Evolutionary conservation across 2,797 vertebrate genomes (phyloP), one percentile per base, ranked within the genome.

Genomic region (Chaenodraco wilsoni): DNA sequence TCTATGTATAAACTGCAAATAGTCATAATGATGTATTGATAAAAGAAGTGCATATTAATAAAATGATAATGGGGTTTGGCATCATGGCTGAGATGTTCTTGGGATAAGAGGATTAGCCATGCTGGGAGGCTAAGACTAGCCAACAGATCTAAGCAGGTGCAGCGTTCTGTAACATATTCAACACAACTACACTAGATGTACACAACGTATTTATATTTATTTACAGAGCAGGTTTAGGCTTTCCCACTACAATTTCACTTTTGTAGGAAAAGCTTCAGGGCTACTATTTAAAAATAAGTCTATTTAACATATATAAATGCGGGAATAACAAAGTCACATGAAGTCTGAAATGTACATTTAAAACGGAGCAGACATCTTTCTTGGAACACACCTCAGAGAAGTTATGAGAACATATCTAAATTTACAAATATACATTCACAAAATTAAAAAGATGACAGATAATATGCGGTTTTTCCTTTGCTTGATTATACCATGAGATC

Each of bases 1-100:
- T 91, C 83, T 79, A 46, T 94, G 88, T 94, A 93, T 69, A 92
- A 94, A 93, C 85, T 94, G 87, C 86, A 92, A 88, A 92, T 94
- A 91, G 89, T 85, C 81, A 83, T 69, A 74, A 88, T 78, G 75
- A 90, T 93, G 91, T 94, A 92, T 92, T 91, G 85, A 91, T 87
- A 86, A 89, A 67, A 88, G 33, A 89, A 91, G 78, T 91, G 90
- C 89, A 90, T 92, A 94, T 88, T 93, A 94, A 94, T 93, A 91
- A 91, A 89, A 86, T 40, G 78, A 83, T 76, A 87, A 89, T 79
- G 67, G 87, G 87, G 76, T 86, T 65, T 84, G 84, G 83, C 72
- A 78, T 86, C 31, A 56, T 49, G 81, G 68, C 49, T 72, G 60
- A 70, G 74, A 65, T 72, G 84, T 87, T 80, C 61, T 85, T 74